phyloP scores from a whole-genome alignment of 2,113 vertebrate species.

The Phaethornis superciliosus region DNA sequence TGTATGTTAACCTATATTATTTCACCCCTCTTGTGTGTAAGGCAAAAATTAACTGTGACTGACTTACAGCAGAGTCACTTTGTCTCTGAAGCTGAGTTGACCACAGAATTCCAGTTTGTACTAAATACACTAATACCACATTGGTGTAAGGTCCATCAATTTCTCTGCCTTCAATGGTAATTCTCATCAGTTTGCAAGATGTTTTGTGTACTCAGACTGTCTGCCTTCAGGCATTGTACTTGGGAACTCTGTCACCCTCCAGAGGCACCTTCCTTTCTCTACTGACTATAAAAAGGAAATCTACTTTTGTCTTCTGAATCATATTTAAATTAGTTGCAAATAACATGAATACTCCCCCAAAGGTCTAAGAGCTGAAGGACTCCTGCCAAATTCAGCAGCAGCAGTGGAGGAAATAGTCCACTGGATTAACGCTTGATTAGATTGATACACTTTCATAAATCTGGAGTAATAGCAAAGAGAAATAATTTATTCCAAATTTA shows the following conservation, averaged over 20 bases:
- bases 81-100: not conserved
- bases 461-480: not conserved
- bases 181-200: not conserved
- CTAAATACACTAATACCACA: not conserved
- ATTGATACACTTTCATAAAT: not conserved
- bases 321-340: constrained; percentile 5
- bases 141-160: not conserved
- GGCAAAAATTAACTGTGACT: not conserved
- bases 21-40: not conserved
- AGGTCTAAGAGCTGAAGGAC: not conserved
- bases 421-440: not conserved
- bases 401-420: not conserved
- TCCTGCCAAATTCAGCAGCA: not conserved
- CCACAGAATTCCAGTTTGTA: not conserved
- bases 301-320: not conserved
- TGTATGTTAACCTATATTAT: not conserved
- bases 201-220: not conserved
- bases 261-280: not conserved
- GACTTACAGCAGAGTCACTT: not conserved
- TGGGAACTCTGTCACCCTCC: not conserved
- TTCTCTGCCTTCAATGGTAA: not conserved
- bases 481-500: not conserved
- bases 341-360: not conserved
- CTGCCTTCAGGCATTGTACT: not conserved
- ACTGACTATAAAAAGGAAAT: not conserved